Base-by-base conservation (phyloP, 2,888 invertebrate genomes). In the Cinara cedri region DNA sequence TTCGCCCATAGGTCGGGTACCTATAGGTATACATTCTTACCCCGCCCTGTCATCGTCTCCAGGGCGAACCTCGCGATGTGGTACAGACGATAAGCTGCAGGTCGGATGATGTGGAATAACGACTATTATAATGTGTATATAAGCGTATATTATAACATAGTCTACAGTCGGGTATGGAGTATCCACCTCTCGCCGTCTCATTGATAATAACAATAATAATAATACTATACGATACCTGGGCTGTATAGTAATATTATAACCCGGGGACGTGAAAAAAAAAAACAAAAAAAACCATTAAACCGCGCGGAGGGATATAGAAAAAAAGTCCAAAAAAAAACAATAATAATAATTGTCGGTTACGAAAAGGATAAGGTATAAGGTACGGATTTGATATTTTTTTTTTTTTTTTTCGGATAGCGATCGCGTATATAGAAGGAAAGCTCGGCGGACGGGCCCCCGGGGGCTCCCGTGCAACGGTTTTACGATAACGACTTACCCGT, bases 261-360 rank as follows among this genome's bases (percentile, higher is more conserved):
- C 62, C 62, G 49, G 34, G 49, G 72, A 21, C 49, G 26, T 16
- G 46, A 46, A 42, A 34, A 21, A 46, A 46, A 21, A 44, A 44
- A 13, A 11, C 44, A 21, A 46, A 46, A 21, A 44, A 44, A 13
- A 11, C 44, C 26, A 49, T 46, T 16, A 14, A 14, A 62, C 26
- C 3, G 21, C 21, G 14, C 16, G 34, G 34, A 42, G 34, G 55
- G 34, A 54, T 44, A 8, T 44, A 57, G 24, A 11, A 14, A 9
- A 9, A 60, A 46, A 55, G 44, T 21, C 57, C 44, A 60, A 46
- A 19, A 72, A 24, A 46, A 49, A 16, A 49, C 8, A 60, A 72
- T 60, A 72, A 72, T 63, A 72, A 72, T 72, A 72, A 72, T 72
- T 72, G 72, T 62, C 62, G 72, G 62, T 72, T 72, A 72, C 34